Evolutionary conservation across 2,113 vertebrate genomes (phyloP).

Genomic region (Choloepus hoffmanni): DNA sequence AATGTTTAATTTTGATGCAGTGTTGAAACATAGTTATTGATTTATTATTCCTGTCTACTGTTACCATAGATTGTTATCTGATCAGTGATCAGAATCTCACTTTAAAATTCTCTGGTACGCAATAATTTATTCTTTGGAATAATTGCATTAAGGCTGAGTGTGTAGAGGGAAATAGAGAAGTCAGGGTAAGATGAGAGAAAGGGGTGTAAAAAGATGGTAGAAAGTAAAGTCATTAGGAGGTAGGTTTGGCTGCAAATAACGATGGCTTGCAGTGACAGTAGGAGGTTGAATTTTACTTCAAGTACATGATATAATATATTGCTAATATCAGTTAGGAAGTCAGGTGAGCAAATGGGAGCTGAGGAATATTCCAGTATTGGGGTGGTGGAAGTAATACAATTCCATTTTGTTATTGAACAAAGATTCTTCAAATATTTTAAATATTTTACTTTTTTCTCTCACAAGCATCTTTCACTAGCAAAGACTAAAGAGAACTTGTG

Average conservation of each 20-base stretch:
- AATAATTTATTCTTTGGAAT: neutral
- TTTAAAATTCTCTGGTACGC: neutral
- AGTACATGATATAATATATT: neutral
- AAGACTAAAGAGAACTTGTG: slow-evolving; percentile 28
- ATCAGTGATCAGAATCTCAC: accelerated
- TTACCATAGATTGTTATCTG: neutral
- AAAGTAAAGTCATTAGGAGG: neutral
- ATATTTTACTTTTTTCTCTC: neutral
- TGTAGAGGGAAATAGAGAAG: neutral
- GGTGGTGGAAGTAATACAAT: neutral
- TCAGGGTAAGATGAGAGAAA: neutral
- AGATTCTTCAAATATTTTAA: neutral
- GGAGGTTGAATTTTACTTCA: neutral
- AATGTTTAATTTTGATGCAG: neutral
- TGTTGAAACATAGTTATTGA: neutral
- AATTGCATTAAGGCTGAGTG: neutral
- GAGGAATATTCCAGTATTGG: neutral
- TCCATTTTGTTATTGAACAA: neutral
- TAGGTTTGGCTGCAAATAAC: neutral
- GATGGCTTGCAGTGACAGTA: neutral
- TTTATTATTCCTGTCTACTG: neutral
- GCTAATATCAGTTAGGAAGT: neutral
- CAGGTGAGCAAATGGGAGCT: neutral
- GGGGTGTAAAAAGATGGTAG: neutral
- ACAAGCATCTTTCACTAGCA: slow-evolving; percentile 16